Evolutionary conservation across 2,113 vertebrate genomes (phyloP).

Genomic region (Hucho hucho): DNA sequence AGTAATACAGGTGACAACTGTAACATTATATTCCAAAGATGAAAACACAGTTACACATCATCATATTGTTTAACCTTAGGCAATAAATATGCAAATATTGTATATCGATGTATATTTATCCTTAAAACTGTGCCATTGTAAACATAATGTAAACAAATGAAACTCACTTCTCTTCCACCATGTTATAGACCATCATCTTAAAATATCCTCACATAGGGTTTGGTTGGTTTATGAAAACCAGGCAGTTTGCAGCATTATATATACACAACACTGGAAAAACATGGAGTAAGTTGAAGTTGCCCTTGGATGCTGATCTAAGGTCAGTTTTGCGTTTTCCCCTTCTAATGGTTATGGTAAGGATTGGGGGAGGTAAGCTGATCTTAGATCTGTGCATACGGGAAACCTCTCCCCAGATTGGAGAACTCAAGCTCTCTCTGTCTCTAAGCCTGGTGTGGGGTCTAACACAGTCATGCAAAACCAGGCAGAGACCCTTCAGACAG

Average conservation of each 20-base stretch:
- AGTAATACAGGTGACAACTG: slow-evolving; percentile 89
- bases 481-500: slow-evolving; percentile 31
- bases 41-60: slow-evolving; percentile 91
- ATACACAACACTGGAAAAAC: slow-evolving; percentile 74
- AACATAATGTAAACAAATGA: slow-evolving; percentile 99
- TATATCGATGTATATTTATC: slow-evolving; percentile 75
- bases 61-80: slow-evolving; percentile 91
- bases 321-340: not conserved
- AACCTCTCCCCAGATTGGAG: slow-evolving; percentile 30
- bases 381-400: slow-evolving; percentile 7
- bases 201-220: slow-evolving; percentile 73
- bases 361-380: not conserved
- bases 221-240: slow-evolving; percentile 72
- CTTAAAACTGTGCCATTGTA: slow-evolving; percentile 95
- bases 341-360: not conserved
- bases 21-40: slow-evolving; percentile 99
- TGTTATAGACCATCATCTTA: slow-evolving; percentile 76
- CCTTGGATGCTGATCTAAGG: not conserved
- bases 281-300: slow-evolving; percentile 28
- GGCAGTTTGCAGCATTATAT: slow-evolving; percentile 88
- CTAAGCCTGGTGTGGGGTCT: slow-evolving; percentile 16
- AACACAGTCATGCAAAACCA: slow-evolving; percentile 18
- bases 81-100: slow-evolving; percentile 97
- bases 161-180: slow-evolving; percentile 84
- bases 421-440: slow-evolving; percentile 8